Evolutionary conservation across 2,797 vertebrate genomes (phyloP).

Genomic region (Monodelphis domestica): DNA sequence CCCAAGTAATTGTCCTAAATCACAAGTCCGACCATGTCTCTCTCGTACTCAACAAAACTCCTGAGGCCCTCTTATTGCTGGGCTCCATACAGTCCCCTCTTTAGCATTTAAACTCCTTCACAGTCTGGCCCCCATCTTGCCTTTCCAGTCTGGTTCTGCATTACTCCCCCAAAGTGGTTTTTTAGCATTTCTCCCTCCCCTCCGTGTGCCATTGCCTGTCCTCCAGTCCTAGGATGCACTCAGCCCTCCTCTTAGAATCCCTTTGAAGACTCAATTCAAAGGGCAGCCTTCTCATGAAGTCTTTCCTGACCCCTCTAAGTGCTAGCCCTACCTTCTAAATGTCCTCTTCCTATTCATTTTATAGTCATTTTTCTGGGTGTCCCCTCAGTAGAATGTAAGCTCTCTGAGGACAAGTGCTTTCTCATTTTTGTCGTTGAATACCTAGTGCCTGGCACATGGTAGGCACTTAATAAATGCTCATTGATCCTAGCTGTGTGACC

Average conservation of each 20-base stretch:
- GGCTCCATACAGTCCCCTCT: not conserved
- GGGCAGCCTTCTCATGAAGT: not conserved
- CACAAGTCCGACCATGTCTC: not conserved
- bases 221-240: not conserved
- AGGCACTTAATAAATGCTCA: not conserved
- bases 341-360: not conserved
- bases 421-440: not conserved
- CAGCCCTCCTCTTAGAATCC: not conserved
- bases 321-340: not conserved
- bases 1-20: not conserved
- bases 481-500: too few species aligned
- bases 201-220: not conserved
- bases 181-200: not conserved
- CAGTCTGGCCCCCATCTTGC: not conserved
- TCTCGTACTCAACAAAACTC: not conserved
- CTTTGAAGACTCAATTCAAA: not conserved
- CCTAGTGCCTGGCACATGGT: not conserved
- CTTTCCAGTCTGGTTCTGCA: not conserved
- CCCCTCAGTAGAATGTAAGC: not conserved
- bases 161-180: not conserved
- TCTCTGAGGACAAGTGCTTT: not conserved
- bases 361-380: not conserved
- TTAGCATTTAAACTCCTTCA: not conserved
- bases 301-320: not conserved
- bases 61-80: not conserved